A percentile compares a stretch with the other conserved stretches of the same genome.
Evolutionary conservation across 2,797 vertebrate species (phyloP).

Genomic region (Hoplostethus atlanticus): DNA sequence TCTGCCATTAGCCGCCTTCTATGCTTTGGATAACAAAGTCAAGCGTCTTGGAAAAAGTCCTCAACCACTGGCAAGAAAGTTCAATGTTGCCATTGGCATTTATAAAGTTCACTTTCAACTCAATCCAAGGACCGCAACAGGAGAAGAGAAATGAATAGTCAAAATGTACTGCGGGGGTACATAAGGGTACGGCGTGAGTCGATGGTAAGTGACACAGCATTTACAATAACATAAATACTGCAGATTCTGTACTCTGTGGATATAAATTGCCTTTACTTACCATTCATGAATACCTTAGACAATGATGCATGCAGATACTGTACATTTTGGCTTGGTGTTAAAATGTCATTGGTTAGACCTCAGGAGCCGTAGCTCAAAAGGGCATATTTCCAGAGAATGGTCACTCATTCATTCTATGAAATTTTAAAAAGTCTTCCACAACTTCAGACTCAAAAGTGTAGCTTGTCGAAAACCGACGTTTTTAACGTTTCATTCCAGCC

Average conservation of each 20-base stretch:
- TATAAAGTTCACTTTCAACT: conserved; percentile 71
- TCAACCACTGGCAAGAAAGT: conserved; percentile 49
- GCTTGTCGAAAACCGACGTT: not conserved
- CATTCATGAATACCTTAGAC: conserved; percentile 31
- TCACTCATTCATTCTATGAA: not conserved
- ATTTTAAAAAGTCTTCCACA: not conserved
- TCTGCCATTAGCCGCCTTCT: conserved; percentile 76
- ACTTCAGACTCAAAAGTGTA: not conserved
- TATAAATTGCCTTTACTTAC: conserved; percentile 20
- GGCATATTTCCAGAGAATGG: conserved; percentile 2
- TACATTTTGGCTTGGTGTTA: conserved; percentile 44
- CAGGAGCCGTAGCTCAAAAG: not conserved
- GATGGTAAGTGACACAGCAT: conserved; percentile 8
- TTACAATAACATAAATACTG: conserved; percentile 7
- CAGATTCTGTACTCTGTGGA: not conserved
- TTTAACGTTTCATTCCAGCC: not conserved
- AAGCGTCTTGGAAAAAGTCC: conserved; percentile 67
- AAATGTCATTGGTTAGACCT: conserved; percentile 5
- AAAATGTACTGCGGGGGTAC: conserved; percentile 30
- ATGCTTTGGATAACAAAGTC: conserved; percentile 78
- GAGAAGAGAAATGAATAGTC: conserved; percentile 72
- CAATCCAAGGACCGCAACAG: conserved; percentile 72
- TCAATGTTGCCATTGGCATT: conserved; percentile 59
- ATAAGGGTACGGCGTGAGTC: conserved; percentile 7
- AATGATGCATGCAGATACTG: conserved; percentile 58